Evolutionary conservation across 2,113 vertebrate species (phyloP).

Genomic region (Mesocricetus auratus): DNA sequence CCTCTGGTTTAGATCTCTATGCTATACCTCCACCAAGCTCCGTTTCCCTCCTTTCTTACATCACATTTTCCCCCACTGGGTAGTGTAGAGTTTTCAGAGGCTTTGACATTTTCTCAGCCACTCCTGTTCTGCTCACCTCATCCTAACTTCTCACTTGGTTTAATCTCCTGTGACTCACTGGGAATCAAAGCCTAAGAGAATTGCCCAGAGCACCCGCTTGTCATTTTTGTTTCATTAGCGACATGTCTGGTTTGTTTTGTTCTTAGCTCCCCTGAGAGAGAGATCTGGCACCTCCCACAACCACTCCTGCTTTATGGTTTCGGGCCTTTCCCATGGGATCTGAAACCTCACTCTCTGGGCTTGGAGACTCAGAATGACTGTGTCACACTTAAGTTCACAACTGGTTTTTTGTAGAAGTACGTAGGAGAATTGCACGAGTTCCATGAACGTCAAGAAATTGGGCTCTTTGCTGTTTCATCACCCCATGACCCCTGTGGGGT

Average conservation of each 20-base stretch:
- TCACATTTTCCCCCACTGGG: not conserved
- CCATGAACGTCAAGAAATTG: not conserved
- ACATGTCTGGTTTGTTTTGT: constrained; percentile 64
- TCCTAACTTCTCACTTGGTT: constrained; percentile 11
- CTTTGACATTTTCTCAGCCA: not conserved
- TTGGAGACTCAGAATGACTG: constrained; percentile 30
- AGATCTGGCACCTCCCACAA: constrained; percentile 36
- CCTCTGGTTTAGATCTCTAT: not conserved
- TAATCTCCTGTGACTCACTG: constrained; percentile 58
- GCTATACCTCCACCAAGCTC: not conserved
- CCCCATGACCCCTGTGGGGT: not conserved
- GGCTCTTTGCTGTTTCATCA: not conserved
- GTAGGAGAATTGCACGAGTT: not conserved
- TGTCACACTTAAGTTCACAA: not conserved
- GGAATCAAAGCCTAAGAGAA: constrained; percentile 57
- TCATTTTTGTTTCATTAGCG: constrained; percentile 39
- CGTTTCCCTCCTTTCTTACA: not conserved
- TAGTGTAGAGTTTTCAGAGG: not conserved
- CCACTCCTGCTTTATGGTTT: not conserved
- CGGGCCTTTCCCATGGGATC: constrained; percentile 54
- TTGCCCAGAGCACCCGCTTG: not conserved
- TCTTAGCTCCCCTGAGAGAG: constrained; percentile 48
- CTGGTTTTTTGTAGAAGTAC: constrained; percentile 17
- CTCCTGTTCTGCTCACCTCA: not conserved
- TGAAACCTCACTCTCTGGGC: not conserved